phyloP scores from a whole-genome alignment of 2,113 vertebrate species.

The Petrocephalus zakoni region DNA sequence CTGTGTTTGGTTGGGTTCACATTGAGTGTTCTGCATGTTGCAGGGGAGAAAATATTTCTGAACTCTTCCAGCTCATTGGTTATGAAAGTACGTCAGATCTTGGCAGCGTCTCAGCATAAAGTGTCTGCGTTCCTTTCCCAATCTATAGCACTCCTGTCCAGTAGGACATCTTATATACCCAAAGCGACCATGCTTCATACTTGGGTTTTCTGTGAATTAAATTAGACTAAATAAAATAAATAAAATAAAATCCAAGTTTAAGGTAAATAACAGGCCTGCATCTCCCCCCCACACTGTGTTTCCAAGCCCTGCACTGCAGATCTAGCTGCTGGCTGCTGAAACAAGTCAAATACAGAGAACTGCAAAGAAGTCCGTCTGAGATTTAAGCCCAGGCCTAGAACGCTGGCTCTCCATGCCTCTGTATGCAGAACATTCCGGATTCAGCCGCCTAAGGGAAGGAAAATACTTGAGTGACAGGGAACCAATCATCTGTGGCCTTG shows the following conservation, averaged over 20 bases:
- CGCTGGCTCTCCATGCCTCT: not conserved
- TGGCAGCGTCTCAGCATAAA: not conserved
- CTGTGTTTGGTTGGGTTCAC: not conserved
- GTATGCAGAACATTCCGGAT: not conserved
- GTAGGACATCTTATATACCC: not conserved
- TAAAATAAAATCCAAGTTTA: not conserved
- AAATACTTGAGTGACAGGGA: not conserved
- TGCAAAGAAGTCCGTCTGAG: not conserved
- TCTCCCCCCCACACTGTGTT: not conserved
- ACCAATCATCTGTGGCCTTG: constrained; percentile 2
- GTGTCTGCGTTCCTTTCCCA: not conserved
- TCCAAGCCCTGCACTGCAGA: not conserved
- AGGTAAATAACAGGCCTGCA: not conserved
- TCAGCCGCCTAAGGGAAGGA: not conserved
- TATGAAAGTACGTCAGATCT: not conserved
- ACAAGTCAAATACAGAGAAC: not conserved
- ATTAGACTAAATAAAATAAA: too few species aligned
- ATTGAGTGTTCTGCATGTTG: not conserved
- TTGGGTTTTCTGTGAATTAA: not conserved
- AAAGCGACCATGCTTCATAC: too few species aligned
- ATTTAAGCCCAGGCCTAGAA: not conserved
- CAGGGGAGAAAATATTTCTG: not conserved
- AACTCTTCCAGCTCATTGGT: not conserved
- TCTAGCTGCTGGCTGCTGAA: not conserved
- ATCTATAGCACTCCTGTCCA: not conserved